Evolutionary conservation across 2,113 vertebrate species (phyloP).

Genomic region (Notothenia rossii): DNA sequence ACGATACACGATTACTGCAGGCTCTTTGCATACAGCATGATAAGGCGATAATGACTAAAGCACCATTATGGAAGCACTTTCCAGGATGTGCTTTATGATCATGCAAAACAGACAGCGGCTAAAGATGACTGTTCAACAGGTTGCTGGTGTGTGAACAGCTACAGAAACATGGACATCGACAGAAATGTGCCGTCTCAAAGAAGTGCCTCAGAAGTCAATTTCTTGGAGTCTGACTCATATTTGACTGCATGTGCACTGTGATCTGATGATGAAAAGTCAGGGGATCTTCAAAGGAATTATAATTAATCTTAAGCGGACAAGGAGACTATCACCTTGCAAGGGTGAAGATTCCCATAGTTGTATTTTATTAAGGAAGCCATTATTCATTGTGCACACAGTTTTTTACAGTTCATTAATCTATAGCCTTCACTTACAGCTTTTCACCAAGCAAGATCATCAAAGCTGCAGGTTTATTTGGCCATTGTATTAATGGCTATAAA

Average conservation of each 20-base stretch:
- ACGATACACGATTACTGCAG: neutral
- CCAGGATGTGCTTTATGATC: constrained; percentile 45
- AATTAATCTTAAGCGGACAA: neutral
- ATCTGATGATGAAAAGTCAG: neutral
- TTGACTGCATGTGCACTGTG: neutral
- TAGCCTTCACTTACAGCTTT: neutral
- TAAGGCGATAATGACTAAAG: constrained; percentile 34
- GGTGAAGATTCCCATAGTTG: neutral
- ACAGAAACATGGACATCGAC: constrained; percentile 10
- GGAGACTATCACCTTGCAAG: neutral
- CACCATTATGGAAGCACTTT: neutral
- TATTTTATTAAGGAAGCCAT: neutral
- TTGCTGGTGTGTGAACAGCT: neutral
- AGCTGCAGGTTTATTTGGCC: constrained; percentile 11
- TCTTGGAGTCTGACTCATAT: neutral
- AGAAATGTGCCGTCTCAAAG: neutral
- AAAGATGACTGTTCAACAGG: neutral
- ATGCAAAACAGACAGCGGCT: constrained; percentile 61
- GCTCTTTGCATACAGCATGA: constrained; percentile 36
- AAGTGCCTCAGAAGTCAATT: neutral
- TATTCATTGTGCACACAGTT: neutral
- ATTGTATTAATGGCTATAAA: neutral
- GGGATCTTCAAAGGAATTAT: neutral
- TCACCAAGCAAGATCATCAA: constrained; percentile 14
- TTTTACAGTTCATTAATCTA: constrained; percentile 5